Conservation (phyloP, 2,113 vertebrate species). For the Tenebrosternarchus preto region DNA sequence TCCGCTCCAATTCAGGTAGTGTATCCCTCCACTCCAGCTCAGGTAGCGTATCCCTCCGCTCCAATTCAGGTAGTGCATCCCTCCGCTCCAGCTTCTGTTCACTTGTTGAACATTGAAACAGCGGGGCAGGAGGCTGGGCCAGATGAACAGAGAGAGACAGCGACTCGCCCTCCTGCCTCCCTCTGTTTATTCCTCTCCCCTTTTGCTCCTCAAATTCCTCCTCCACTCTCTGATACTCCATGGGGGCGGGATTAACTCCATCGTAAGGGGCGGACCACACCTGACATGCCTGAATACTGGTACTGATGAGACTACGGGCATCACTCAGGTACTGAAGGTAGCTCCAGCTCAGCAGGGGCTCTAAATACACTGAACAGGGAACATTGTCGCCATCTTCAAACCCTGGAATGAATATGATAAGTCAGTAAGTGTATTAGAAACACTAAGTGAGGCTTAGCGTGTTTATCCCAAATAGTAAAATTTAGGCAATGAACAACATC, state of each 20-base stretch:
- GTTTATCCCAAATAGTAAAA: too few relatives aligned
- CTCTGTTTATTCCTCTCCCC: slow-evolving; percentile 32
- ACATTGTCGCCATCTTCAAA: slow-evolving; percentile 57
- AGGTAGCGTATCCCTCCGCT: too few relatives aligned
- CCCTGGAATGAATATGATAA: slow-evolving; percentile 56
- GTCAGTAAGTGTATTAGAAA: too few relatives aligned
- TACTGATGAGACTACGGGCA: slow-evolving; percentile 78
- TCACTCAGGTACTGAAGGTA: slow-evolving; percentile 93
- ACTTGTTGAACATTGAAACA: too few relatives aligned
- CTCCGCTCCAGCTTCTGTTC: too few relatives aligned
- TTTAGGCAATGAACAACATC: too few relatives aligned
- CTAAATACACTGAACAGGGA: slow-evolving; percentile 73
- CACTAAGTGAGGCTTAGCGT: too few relatives aligned
- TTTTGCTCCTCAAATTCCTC: slow-evolving; percentile 65
- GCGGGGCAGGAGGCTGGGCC: too few relatives aligned
- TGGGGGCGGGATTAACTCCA: slow-evolving; percentile 79
- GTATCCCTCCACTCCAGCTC: too few relatives aligned
- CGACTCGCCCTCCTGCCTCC: slow-evolving; percentile 61
- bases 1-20: too few relatives aligned
- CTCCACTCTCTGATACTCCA: slow-evolving; percentile 62
- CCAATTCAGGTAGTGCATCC: too few relatives aligned
- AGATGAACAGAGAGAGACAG: too few relatives aligned
- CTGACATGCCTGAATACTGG: slow-evolving; percentile 78
- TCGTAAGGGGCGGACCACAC: slow-evolving; percentile 93
- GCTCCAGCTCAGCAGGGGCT: slow-evolving; percentile 82